These are phyloP conservation scores for Morpho deidamia DNA, from an alignment of 2,888 invertebrate genomes.

Conservation along the genomic window DNA sequence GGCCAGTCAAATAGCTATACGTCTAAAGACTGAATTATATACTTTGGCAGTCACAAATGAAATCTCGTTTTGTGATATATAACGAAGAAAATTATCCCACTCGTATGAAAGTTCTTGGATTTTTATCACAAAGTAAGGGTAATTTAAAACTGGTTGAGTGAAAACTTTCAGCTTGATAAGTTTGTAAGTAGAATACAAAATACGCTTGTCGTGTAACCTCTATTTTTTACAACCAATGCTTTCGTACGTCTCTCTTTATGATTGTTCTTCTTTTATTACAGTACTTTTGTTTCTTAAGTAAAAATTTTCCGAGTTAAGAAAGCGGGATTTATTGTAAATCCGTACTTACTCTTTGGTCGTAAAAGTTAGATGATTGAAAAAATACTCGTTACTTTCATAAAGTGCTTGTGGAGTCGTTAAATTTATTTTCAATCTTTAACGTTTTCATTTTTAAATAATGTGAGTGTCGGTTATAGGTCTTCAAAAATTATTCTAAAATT, in stretches of 20 bases:
- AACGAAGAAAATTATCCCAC: too few relatives aligned
- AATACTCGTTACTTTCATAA: conserved; percentile 26
- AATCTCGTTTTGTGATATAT: too few relatives aligned
- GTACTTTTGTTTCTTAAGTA: conserved; percentile 76
- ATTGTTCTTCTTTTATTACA: conserved; percentile 77
- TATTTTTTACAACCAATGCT: conserved; percentile 53
- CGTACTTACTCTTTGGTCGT: conserved; percentile 66
- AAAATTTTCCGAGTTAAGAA: conserved; percentile 69
- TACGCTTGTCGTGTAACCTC: conserved; percentile 28
- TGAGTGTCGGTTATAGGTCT: too few relatives aligned
- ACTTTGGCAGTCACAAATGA: too few relatives aligned
- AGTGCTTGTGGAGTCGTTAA: not conserved
- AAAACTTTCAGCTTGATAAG: conserved; percentile 12
- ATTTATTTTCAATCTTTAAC: too few relatives aligned
- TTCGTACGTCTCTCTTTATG: conserved; percentile 68
- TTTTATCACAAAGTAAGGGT: not conserved
- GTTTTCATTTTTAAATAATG: too few relatives aligned
- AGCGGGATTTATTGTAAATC: conserved; percentile 66
- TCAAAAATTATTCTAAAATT: too few relatives aligned
- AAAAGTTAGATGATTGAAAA: conserved; percentile 71
- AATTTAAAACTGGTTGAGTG: conserved; percentile 13
- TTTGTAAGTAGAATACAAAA: conserved; percentile 22
- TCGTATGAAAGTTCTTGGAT: too few relatives aligned
- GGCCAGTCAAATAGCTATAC: too few relatives aligned
- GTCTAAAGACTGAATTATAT: too few relatives aligned